Evolutionary conservation across 2,113 vertebrate genomes (phyloP).

Genomic region (Cisticola juncidis): DNA sequence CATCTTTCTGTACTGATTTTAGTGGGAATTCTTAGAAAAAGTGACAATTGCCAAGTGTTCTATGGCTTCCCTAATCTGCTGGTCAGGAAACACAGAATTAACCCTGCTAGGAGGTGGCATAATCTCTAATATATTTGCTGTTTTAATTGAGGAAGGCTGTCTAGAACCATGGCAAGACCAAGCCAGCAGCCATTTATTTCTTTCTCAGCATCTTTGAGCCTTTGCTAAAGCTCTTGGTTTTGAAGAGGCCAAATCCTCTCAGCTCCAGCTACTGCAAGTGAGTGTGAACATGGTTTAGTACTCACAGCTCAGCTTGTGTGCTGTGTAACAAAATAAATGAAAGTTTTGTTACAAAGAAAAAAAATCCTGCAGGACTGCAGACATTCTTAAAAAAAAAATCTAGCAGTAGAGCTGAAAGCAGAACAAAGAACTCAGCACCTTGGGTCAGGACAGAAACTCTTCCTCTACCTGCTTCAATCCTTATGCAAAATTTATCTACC

Average conservation of each 20-base stretch:
- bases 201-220: background rate
- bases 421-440: background rate
- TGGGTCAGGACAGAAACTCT: background rate
- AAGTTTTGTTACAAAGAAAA: background rate
- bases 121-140: background rate
- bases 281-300: background rate
- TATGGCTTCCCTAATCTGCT: background rate
- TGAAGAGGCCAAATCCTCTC: background rate
- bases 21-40: background rate
- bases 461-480: background rate
- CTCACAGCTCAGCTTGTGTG: background rate
- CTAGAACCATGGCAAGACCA: background rate
- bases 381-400: background rate
- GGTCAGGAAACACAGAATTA: background rate
- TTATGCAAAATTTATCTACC: background rate
- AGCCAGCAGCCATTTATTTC: background rate
- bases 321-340: background rate
- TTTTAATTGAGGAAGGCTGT: background rate
- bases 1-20: background rate
- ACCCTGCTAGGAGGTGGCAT: background rate
- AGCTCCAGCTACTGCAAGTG: background rate
- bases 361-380: background rate
- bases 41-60: background rate
- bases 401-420: background rate
- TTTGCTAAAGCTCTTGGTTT: background rate